Base-by-base conservation (phyloP, 1,140 invertebrate genomes). In the Zaprionus davidi region DNA sequence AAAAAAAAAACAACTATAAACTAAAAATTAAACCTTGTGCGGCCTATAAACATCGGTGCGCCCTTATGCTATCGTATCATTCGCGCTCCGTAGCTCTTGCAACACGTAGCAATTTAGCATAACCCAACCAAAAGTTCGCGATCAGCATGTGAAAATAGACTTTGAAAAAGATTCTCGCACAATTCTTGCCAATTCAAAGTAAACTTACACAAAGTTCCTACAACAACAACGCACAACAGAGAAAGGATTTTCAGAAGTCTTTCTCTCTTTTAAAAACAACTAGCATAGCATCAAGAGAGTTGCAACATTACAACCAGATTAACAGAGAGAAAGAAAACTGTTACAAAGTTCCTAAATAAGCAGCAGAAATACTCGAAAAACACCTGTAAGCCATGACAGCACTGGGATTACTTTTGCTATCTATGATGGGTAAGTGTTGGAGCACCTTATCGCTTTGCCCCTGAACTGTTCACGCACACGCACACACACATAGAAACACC, bases 121-220 rank as follows among this genome's bases (percentile, higher is more conserved):
- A 62, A n/a, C 38, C 36, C 55, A 44, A 34, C 31, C 55, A 22
- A 75, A 57, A 31, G 1, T 5, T 55, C 44, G 49, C 46, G 22
- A 34, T 34, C 59, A 62, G 59, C 66, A 59, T 74, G 75, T 75
- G 56, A 76, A 79, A 68, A 71, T 56, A 53, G 68, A 70, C 53
- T 72, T 82, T 78, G 63, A 34, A 34, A 11, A 58, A 6, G 20
- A 70, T 71, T 44, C 60, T 74, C 58, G 84, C 84, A 83, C 77
- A 86, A 74, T 69, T 86, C 83, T 86, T 86, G 84, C 80, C 84
- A 82, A 76, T 55, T 49, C 15, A 63, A 76, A 70, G 17, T 67
- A 77, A 84, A 72, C 67, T 56, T 69, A 79, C 82, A 97, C 68
- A 72, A 82, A 80, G 78, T 81, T 81, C 78, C 78, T 81, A 81